Conservation (phyloP, 2,113 vertebrate genomes). For the Montifringilla adamsi region DNA sequence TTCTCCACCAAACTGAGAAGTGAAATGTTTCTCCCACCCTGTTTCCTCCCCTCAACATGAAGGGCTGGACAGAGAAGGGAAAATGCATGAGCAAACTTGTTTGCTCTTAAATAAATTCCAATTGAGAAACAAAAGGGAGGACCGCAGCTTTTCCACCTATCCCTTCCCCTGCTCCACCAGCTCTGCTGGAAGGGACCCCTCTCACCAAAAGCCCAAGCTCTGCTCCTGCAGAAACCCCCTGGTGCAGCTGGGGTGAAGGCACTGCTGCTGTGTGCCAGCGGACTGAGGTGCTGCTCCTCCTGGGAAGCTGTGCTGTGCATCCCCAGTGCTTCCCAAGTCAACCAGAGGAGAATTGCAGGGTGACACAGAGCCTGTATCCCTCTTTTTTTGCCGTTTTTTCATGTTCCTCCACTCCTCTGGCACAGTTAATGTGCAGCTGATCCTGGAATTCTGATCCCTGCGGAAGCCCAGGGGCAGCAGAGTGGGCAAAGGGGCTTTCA, state of each 20-base stretch:
- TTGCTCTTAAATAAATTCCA: neutral
- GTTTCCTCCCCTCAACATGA: neutral
- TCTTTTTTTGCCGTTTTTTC: neutral
- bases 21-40: neutral
- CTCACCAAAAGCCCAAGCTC: neutral
- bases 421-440: neutral
- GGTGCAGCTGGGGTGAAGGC: accelerated
- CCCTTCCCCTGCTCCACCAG: neutral
- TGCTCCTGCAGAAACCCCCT: neutral
- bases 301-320: neutral
- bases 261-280: neutral
- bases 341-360: neutral
- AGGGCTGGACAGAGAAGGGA: neutral
- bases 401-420: neutral
- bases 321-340: accelerated
- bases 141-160: neutral
- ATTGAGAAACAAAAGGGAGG: neutral
- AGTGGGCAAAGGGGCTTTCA: neutral
- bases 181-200: neutral
- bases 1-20: neutral
- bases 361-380: neutral
- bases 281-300: accelerated
- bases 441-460: neutral
- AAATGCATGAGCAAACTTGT: neutral
- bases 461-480: neutral